Percentiles rank a stretch among this genome's conserved stretches.
These are phyloP conservation scores for Sepioteuthis lessoniana DNA, from an alignment of 2,888 invertebrate species.

Conservation along the genomic window DNA sequence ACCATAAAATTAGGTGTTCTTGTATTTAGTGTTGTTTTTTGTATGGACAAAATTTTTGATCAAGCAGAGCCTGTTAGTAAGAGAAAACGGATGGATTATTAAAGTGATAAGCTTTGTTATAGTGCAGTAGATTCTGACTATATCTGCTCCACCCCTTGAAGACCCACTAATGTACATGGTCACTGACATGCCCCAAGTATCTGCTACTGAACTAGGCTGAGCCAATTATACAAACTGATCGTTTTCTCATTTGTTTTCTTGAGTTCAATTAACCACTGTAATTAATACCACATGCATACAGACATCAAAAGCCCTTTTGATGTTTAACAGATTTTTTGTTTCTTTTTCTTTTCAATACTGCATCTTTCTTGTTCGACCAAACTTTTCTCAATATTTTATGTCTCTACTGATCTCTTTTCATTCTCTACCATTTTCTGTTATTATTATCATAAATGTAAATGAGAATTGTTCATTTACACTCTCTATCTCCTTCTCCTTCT, in stretches of 20 bases:
- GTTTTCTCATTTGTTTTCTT: constrained; percentile 33
- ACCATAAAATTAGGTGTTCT: too few relatives aligned
- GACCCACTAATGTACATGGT: neutral
- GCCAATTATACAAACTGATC: constrained; percentile 33
- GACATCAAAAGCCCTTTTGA: neutral
- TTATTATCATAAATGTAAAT: neutral
- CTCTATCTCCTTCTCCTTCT: neutral
- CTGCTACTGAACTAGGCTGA: neutral
- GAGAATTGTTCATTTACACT: neutral
- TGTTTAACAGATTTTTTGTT: neutral
- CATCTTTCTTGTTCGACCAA: neutral
- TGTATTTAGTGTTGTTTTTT: too few relatives aligned
- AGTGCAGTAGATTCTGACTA: neutral
- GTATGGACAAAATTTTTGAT: too few relatives aligned
- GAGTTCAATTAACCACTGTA: constrained; percentile 33
- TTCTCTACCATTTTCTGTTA: neutral
- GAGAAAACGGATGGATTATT: neutral
- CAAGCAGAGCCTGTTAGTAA: neutral
- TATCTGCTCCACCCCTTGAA: neutral
- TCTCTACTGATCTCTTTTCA: neutral
- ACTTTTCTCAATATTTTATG: neutral
- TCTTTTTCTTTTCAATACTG: neutral
- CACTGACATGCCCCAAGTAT: neutral
- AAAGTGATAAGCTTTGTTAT: neutral
- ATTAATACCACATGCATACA: neutral